A percentile compares a stretch with the other conserved stretches of the same genome.
Conservation (phyloP, 2,797 vertebrate genomes). For the Smutsia gigantea region DNA sequence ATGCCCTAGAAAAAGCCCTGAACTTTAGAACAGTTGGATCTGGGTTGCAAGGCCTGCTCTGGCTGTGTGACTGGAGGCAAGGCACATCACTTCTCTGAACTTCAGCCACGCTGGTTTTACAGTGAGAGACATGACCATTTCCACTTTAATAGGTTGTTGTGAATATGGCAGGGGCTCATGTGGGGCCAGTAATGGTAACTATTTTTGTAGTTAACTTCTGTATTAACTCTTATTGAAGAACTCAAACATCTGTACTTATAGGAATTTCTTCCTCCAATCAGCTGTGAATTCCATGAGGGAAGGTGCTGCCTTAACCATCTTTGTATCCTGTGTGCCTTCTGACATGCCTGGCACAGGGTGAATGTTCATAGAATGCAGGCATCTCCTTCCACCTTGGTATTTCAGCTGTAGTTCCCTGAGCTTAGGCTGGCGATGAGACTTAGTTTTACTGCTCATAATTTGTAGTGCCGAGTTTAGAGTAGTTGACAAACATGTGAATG, state of each 20-base stretch:
- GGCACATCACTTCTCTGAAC: not conserved
- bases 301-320: not conserved
- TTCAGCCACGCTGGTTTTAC: not conserved
- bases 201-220: not conserved
- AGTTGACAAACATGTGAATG: not conserved
- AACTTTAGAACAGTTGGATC: not conserved
- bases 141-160: not conserved
- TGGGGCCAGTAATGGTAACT: not conserved
- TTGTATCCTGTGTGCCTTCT: not conserved
- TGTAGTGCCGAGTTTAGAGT: not conserved
- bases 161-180: accelerated
- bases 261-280: not conserved
- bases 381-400: not conserved
- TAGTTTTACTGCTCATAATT: not conserved
- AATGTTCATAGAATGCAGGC: not conserved
- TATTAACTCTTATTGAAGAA: not conserved
- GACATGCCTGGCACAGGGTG: too few relatives aligned
- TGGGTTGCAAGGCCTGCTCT: not conserved
- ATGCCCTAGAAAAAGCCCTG: not conserved
- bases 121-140: not conserved
- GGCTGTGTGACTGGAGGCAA: not conserved
- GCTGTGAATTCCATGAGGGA: not conserved
- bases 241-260: not conserved
- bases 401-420: not conserved
- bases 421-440: not conserved